Conservation (phyloP, 2,888 invertebrate species). For the Drosophila demipolita region DNA sequence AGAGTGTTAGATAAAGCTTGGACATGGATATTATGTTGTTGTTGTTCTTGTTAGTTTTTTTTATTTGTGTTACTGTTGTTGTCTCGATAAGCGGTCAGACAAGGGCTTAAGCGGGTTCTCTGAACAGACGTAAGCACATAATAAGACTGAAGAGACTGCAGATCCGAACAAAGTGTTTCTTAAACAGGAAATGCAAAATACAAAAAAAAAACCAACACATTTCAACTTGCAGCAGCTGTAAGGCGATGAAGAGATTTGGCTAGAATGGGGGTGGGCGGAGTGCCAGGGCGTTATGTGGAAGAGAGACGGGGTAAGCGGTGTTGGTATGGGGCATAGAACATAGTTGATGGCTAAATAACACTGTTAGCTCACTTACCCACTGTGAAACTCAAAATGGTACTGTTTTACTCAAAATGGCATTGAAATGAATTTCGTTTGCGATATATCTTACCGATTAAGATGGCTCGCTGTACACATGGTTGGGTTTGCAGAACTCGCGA, state of each 20-base stretch:
- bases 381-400: constrained; percentile 24
- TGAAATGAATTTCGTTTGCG: constrained; percentile 7
- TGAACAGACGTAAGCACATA: constrained; percentile 48
- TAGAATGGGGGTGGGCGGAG: background rate
- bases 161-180: constrained; percentile 4
- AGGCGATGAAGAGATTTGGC: background rate
- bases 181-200: constrained; percentile 65
- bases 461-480: background rate
- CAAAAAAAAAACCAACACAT: constrained; percentile 15
- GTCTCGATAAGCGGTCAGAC: constrained; percentile 58
- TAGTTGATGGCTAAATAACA: no score
- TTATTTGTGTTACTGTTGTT: constrained; percentile 22
- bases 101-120: constrained; percentile 58
- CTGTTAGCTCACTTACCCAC: constrained; percentile 3
- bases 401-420: constrained; percentile 16
- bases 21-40: constrained; percentile 49
- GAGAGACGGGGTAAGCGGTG: background rate
- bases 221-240: constrained; percentile 23
- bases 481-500: constrained; percentile 13
- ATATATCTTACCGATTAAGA: background rate
- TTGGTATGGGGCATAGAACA: background rate
- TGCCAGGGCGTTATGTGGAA: background rate
- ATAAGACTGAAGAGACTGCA: constrained; percentile 34
- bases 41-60: constrained; percentile 21
- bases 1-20: no score